These are phyloP conservation scores for Holothuria leucospilota DNA, from an alignment of 53 echinoderm and acorn worm genomes.

Conservation along the genomic window DNA sequence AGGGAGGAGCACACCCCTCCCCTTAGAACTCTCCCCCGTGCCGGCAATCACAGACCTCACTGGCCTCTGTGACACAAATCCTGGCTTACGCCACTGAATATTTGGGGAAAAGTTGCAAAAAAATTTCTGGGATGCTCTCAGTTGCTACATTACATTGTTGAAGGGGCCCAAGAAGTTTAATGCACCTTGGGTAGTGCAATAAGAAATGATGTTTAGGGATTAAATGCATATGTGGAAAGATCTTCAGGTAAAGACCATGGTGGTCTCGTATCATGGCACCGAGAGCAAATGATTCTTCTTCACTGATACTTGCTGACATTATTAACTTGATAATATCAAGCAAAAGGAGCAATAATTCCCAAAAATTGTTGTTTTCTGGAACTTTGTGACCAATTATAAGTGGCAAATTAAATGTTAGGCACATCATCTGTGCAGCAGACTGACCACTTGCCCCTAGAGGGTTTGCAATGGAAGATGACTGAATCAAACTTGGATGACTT, in stretches of 20 bases:
- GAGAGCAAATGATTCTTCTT: slow-evolving; percentile 64
- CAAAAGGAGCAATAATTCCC: slow-evolving; percentile 64
- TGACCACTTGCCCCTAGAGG: slow-evolving; percentile 63
- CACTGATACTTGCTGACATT: slow-evolving; percentile 58
- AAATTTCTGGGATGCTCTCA: no score
- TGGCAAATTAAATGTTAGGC: slow-evolving; percentile 61
- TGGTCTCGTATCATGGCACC: slow-evolving; percentile 55
- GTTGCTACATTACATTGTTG: no score
- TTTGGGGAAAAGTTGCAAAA: no score
- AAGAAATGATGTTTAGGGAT: slow-evolving; percentile 63
- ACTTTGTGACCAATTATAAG: slow-evolving; percentile 63
- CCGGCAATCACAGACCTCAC: no score
- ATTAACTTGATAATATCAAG: slow-evolving; percentile 66
- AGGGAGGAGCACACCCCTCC: no score
- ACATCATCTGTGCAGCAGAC: slow-evolving; percentile 72
- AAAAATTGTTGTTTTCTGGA: slow-evolving; percentile 51
- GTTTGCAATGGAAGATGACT: slow-evolving; percentile 38
- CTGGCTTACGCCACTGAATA: no score
- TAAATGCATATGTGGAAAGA: slow-evolving; percentile 55
- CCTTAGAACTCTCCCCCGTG: no score
- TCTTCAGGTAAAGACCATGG: slow-evolving; percentile 57
- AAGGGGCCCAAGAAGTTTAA: slow-evolving; percentile 63
- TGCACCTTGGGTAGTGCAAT: slow-evolving; percentile 59
- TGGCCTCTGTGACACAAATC: no score
- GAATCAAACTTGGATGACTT: slow-evolving; percentile 53